phyloP scores from a whole-genome alignment of 2,888 invertebrate genomes.

The Metallyticus violacea region DNA sequence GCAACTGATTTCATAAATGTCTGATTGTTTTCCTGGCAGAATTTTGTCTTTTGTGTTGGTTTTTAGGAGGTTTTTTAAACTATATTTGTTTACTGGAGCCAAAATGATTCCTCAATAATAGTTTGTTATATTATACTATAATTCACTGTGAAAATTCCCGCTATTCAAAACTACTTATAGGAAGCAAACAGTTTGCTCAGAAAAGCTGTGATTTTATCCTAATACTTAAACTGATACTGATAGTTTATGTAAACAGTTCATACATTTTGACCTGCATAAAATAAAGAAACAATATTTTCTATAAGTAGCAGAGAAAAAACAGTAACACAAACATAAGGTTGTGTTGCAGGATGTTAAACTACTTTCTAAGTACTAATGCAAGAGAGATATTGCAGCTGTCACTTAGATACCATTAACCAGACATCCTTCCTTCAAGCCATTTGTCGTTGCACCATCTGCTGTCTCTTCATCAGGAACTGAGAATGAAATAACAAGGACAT shows the following conservation, averaged over 20 bases:
- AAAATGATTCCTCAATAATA: too few species aligned
- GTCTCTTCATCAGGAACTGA: slow-evolving; percentile 25
- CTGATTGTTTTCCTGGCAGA: too few species aligned
- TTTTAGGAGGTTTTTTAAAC: too few species aligned
- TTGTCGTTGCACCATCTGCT: neutral
- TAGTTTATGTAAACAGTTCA: neutral
- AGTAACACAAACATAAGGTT: neutral
- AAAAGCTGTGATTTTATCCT: neutral
- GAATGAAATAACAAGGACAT: too few species aligned
- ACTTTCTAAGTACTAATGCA: neutral
- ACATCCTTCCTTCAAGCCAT: slow-evolving; percentile 8
- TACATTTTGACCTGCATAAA: neutral
- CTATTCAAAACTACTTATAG: neutral
- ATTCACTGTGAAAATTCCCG: too few species aligned
- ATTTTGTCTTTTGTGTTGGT: too few species aligned
- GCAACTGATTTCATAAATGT: too few species aligned
- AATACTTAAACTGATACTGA: neutral
- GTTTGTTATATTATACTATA: too few species aligned
- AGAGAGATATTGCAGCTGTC: neutral
- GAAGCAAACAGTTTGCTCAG: neutral
- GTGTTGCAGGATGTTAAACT: neutral
- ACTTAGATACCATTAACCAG: slow-evolving; percentile 19
- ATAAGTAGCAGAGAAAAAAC: neutral
- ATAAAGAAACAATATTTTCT: neutral
- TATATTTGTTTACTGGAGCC: too few species aligned